Conservation (phyloP, 2,888 invertebrate genomes). For the Ormyrus labotus region DNA sequence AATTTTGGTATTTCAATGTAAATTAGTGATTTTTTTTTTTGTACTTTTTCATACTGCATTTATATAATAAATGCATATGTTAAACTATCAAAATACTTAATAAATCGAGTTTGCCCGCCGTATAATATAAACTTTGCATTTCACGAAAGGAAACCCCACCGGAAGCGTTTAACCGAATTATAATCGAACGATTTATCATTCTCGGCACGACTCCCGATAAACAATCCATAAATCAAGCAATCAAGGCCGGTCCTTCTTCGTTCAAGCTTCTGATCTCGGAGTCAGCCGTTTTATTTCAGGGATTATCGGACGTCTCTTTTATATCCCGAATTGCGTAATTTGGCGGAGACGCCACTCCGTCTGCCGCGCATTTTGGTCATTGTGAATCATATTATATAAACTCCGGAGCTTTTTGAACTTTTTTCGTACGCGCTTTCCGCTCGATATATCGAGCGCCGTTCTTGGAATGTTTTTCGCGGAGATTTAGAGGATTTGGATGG, state of each 20-base stretch:
- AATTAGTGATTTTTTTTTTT: too few relatives aligned
- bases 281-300: not conserved
- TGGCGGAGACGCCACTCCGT: constrained; percentile 15
- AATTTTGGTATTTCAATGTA: too few relatives aligned
- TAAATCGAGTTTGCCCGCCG: not conserved
- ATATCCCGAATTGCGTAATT: constrained; percentile 13
- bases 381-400: not conserved
- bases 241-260: not conserved
- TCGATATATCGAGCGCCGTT: too few relatives aligned
- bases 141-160: too few relatives aligned
- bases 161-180: too few relatives aligned
- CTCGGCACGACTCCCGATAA: not conserved
- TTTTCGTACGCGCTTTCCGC: too few relatives aligned
- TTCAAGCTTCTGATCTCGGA: not conserved
- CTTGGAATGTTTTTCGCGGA: too few relatives aligned
- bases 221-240: constrained; percentile 15
- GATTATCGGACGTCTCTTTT: not conserved
- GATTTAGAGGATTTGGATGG: too few relatives aligned
- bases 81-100: too few relatives aligned
- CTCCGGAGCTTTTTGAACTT: not conserved
- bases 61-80: too few relatives aligned
- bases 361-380: not conserved
- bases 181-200: too few relatives aligned
- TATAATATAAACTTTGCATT: not conserved
- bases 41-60: too few relatives aligned